Evolutionary conservation across 2,888 invertebrate species (phyloP).

Genomic region (Mesorhabditis sp.): DNA sequence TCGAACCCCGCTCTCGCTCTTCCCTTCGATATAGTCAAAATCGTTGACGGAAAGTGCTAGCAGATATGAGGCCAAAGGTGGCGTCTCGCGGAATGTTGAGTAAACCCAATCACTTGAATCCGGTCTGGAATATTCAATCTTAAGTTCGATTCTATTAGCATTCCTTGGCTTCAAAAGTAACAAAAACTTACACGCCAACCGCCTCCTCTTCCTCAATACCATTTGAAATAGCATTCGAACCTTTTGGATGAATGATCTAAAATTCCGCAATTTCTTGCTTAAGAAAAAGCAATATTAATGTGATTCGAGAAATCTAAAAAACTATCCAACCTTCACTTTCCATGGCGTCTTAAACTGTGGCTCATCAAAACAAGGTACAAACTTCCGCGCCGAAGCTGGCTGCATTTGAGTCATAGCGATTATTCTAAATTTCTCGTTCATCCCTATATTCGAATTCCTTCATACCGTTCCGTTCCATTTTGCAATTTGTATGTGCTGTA

Average conservation of each 20-base stretch:
- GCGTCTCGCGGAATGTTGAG: conserved; percentile 64
- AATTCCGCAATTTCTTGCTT: not conserved
- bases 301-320: not conserved
- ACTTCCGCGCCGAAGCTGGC: conserved; percentile 17
- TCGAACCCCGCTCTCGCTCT: conserved; percentile 67
- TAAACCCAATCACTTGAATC: not conserved
- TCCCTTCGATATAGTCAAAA: conserved; percentile 67
- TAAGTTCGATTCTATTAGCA: too few relatives aligned
- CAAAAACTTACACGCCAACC: not conserved
- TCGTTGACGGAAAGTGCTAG: conserved; percentile 82
- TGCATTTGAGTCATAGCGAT: conserved; percentile 18
- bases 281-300: not conserved
- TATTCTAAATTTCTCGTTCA: conserved; percentile 6
- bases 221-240: conserved; percentile 19
- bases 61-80: conserved; percentile 78
- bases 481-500: not conserved
- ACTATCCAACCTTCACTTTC: conserved; percentile 12
- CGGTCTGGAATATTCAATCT: not conserved
- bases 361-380: conserved; percentile 30
- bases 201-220: conserved; percentile 15
- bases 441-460: not conserved
- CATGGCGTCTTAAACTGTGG: conserved; percentile 18
- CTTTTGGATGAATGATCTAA: conserved; percentile 24
- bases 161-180: too few relatives aligned
- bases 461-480: not conserved